These are phyloP conservation scores for Rhinopomastus cyanomelas DNA, from an alignment of 2,113 vertebrate species.

Conservation along the genomic window DNA sequence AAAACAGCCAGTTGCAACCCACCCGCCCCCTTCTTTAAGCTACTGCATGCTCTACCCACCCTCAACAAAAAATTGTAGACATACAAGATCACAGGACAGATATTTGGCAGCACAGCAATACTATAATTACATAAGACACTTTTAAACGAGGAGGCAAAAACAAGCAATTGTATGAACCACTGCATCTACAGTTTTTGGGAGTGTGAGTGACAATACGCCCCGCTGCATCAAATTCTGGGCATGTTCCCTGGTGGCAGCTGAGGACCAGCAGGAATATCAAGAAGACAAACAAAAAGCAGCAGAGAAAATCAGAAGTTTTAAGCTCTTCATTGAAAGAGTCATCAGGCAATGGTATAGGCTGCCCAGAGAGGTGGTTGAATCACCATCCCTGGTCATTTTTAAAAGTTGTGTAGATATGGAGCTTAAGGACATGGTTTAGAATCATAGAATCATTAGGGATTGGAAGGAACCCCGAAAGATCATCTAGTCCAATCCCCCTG, in stretches of 20 bases:
- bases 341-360: no score
- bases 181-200: not conserved
- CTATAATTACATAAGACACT: not conserved
- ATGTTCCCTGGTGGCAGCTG: accelerated
- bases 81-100: constrained; percentile 24
- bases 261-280: not conserved
- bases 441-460: no score
- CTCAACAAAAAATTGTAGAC: not conserved
- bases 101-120: constrained; percentile 1
- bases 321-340: no score
- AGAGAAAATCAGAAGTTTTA: not conserved
- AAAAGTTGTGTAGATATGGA: no score
- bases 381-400: no score
- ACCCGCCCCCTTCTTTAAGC: not conserved
- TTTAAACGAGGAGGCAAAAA: not conserved
- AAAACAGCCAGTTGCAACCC: not conserved
- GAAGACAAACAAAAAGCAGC: not conserved
- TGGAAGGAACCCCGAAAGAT: no score
- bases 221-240: not conserved
- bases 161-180: not conserved
- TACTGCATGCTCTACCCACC: constrained; percentile 8
- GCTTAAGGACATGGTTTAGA: no score
- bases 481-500: no score
- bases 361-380: no score
- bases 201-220: no score